A percentile compares a stretch with the other conserved stretches of the same genome.
phyloP scores from a whole-genome alignment of 1,140 invertebrate species.

The Cyrtorhinus lividipennis region DNA sequence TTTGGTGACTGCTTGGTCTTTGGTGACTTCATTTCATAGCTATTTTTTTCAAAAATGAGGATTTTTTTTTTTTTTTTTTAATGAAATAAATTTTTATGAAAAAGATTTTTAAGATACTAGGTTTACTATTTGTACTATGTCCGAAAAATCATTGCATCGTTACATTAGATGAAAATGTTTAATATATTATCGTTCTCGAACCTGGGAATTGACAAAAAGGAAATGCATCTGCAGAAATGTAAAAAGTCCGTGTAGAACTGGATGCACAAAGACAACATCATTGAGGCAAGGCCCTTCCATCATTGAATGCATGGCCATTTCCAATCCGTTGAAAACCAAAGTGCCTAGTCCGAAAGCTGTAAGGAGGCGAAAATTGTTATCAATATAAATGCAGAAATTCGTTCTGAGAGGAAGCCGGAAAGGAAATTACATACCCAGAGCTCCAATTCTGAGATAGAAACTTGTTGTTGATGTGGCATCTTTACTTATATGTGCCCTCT shows the following conservation, averaged over 20 bases:
- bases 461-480: conserved; percentile 40
- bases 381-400: neutral
- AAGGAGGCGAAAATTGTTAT: conserved; percentile 16
- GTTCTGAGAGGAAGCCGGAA: neutral
- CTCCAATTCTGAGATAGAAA: conserved; percentile 50
- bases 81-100: no score
- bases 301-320: conserved; percentile 47
- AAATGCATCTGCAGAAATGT: conserved; percentile 57
- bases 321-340: conserved; percentile 47
- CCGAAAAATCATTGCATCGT: no score
- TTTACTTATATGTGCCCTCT: conserved; percentile 39
- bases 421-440: conserved; percentile 37
- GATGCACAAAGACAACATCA: conserved; percentile 43
- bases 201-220: conserved; percentile 53
- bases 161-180: no score
- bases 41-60: no score
- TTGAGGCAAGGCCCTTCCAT: conserved; percentile 40
- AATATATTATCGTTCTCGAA: no score
- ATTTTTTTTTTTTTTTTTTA: no score
- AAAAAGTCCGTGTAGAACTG: conserved; percentile 49
- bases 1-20: no score
- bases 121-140: no score
- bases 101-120: no score
- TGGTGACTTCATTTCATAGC: no score
- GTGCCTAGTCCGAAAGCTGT: conserved; percentile 50